Evolutionary conservation across 2,113 vertebrate species (phyloP).

Genomic region (Peromyscus californicus): DNA sequence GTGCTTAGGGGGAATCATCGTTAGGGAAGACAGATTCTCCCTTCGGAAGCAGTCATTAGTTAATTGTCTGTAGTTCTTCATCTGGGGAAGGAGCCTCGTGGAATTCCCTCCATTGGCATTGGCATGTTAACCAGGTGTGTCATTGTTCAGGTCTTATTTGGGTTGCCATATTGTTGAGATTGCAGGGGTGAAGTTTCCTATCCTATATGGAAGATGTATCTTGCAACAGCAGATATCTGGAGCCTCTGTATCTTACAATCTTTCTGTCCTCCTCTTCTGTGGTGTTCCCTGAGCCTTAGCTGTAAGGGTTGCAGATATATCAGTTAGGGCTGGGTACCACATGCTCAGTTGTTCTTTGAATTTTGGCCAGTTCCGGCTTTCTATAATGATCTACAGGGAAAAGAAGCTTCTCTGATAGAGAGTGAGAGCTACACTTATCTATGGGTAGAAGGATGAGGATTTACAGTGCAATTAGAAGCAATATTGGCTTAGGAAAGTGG

Average conservation of each 20-base stretch:
- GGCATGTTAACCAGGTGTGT: background rate
- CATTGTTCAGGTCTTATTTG: background rate
- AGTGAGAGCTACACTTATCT: background rate
- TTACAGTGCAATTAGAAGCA: background rate
- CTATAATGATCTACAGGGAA: background rate
- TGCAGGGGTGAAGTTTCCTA: background rate
- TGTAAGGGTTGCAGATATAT: background rate
- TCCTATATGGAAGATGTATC: background rate
- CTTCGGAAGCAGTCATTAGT: background rate
- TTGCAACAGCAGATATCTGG: background rate
- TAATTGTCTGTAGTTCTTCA: background rate
- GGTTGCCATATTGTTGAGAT: too few species aligned
- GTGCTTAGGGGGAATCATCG: background rate
- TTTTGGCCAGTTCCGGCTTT: background rate
- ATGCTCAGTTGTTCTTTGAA: background rate
- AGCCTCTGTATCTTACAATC: background rate
- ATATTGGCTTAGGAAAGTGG: background rate
- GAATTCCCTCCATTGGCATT: background rate
- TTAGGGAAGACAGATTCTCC: background rate
- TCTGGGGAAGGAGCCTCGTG: background rate
- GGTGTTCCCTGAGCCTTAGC: background rate
- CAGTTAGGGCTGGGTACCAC: too few species aligned
- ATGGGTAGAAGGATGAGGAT: background rate
- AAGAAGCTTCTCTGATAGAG: background rate
- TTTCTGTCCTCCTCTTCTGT: background rate